These are phyloP conservation scores for Polyommatus icarus DNA, from an alignment of 2,888 invertebrate species.

Conservation along the genomic window DNA sequence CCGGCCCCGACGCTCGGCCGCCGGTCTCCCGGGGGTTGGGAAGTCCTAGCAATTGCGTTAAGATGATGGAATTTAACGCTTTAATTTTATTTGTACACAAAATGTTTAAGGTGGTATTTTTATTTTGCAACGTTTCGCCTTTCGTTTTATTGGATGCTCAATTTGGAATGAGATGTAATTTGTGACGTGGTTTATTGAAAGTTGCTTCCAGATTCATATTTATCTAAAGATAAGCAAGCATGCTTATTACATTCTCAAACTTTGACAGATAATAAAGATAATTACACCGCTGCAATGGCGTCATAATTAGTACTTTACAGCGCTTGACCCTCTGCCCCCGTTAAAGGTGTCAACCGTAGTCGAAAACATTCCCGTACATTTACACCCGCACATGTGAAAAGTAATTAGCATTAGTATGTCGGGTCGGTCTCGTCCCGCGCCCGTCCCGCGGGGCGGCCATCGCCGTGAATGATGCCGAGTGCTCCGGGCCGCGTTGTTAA, in stretches of 20 bases:
- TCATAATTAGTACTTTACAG: neutral
- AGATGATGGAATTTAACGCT: constrained; percentile 44
- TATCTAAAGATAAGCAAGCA: too few relatives aligned
- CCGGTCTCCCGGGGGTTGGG: constrained; percentile 39
- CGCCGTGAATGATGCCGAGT: constrained; percentile 74
- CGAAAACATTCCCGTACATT: constrained; percentile 3
- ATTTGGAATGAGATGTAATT: neutral
- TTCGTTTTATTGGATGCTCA: neutral
- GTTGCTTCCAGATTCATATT: too few relatives aligned
- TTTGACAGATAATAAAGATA: neutral
- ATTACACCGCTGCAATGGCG: neutral
- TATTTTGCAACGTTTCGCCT: constrained; percentile 31
- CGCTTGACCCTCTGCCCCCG: neutral
- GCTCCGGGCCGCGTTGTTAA: constrained; percentile 73
- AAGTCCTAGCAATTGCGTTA: constrained; percentile 45
- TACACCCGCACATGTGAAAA: constrained; percentile 41
- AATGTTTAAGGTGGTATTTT: constrained; percentile 34
- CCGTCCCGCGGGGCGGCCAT: constrained; percentile 51
- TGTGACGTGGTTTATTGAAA: neutral
- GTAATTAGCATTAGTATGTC: constrained; percentile 54
- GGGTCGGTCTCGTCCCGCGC: constrained; percentile 48
- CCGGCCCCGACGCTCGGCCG: constrained; percentile 24
- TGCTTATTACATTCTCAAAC: too few relatives aligned
- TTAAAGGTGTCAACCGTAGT: neutral
- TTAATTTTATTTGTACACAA: constrained; percentile 42